phyloP scores from a whole-genome alignment of 2,797 vertebrate species.

The Danio aesculapii region DNA sequence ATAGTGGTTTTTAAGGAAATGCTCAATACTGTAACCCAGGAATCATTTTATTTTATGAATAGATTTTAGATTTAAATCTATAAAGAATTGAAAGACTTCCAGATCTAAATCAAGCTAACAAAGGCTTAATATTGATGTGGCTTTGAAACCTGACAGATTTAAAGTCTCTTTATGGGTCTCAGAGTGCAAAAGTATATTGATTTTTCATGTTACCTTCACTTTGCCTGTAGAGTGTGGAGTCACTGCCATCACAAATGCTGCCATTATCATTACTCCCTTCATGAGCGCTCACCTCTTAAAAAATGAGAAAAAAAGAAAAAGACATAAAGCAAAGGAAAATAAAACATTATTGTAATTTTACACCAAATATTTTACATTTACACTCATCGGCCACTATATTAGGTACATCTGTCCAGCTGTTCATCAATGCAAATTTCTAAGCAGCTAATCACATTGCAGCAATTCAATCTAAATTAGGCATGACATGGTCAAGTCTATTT shows the following conservation, averaged over 20 bases:
- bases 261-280: constrained; percentile 93
- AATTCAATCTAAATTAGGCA: too few species aligned
- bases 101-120: not conserved
- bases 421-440: too few species aligned
- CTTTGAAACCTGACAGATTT: constrained; percentile 8
- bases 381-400: too few species aligned
- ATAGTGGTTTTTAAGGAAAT: too few species aligned
- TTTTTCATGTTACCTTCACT: constrained; percentile 85
- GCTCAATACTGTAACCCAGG: too few species aligned
- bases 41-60: too few species aligned
- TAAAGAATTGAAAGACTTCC: too few species aligned
- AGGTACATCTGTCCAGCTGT: too few species aligned
- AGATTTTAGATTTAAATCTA: too few species aligned
- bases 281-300: constrained; percentile 84
- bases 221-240: constrained; percentile 92
- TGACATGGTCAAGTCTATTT: too few species aligned
- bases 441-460: too few species aligned
- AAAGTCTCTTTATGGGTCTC: not conserved
- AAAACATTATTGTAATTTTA: not conserved
- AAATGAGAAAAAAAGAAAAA: constrained; percentile 29
- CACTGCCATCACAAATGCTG: constrained; percentile 89
- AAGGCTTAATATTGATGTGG: not conserved
- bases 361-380: too few species aligned
- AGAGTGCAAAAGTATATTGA: not conserved
- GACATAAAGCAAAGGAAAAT: constrained; percentile 39